phyloP scores from a whole-genome alignment of 64 coral and sea anemone species.

The Montipora sp. region DNA sequence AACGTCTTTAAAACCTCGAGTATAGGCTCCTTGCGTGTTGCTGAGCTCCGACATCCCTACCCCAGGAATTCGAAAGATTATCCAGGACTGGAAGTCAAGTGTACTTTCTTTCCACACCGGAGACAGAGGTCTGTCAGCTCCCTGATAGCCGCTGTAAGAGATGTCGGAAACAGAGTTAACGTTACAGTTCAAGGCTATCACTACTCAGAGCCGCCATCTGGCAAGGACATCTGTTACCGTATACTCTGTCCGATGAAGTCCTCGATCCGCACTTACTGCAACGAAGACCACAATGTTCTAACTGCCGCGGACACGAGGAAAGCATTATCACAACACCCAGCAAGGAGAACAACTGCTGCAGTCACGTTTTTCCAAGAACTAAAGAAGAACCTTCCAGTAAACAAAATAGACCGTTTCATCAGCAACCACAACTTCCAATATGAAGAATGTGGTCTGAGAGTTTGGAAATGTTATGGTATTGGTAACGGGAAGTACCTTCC shows the following conservation, averaged over 20 bases:
- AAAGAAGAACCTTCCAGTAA: slow-evolving; percentile 31
- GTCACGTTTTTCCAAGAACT: slow-evolving; percentile 26
- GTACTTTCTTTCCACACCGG: too few relatives aligned
- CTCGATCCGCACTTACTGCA: not conserved
- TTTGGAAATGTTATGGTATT: slow-evolving; percentile 72
- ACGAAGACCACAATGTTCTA: slow-evolving; percentile 57
- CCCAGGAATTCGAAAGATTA: too few relatives aligned
- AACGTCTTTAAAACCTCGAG: too few relatives aligned
- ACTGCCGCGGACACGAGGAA: slow-evolving; percentile 38
- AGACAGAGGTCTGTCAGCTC: not conserved
- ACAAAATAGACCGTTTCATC: slow-evolving; percentile 39
- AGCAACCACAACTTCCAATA: slow-evolving; percentile 65
- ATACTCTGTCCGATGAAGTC: not conserved
- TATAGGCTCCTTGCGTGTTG: too few relatives aligned
- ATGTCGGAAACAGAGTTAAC: slow-evolving; percentile 38
- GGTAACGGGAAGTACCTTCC: slow-evolving; percentile 53
- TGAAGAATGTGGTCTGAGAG: slow-evolving; percentile 65
- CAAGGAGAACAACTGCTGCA: slow-evolving; percentile 42
- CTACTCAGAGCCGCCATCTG: slow-evolving; percentile 64
- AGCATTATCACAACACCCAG: slow-evolving; percentile 39
- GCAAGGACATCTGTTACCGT: slow-evolving; percentile 64
- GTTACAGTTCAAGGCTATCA: slow-evolving; percentile 54
- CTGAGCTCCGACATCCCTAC: too few relatives aligned
- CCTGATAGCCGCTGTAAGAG: slow-evolving; percentile 33
- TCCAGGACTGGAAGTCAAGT: too few relatives aligned